Percentiles rank a stretch among this genome's conserved stretches.
phyloP scores from a whole-genome alignment of 2,797 vertebrate genomes.

The Gallirallus australis region DNA sequence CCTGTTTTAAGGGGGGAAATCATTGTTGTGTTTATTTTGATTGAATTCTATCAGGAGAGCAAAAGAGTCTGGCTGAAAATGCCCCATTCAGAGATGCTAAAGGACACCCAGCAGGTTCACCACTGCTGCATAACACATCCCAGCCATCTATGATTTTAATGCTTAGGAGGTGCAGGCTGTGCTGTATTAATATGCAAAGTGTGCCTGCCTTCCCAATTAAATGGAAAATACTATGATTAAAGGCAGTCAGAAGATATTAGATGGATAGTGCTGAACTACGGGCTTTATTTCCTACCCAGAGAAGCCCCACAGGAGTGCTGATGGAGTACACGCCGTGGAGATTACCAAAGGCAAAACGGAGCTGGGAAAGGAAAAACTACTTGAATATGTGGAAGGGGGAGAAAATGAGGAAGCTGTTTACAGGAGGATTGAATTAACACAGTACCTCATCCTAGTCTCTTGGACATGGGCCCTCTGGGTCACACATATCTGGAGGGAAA shows the following conservation, averaged over 20 bases:
- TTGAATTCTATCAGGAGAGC: background rate
- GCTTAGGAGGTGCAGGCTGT: constrained; percentile 26
- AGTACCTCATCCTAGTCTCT: background rate
- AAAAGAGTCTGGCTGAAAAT: background rate
- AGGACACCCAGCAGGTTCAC: constrained; percentile 4
- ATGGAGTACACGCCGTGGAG: constrained; percentile 22
- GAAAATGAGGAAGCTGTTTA: background rate
- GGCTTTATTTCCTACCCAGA: constrained; percentile 43
- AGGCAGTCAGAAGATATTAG: constrained; percentile 67
- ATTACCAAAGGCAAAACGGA: background rate
- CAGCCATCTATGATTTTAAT: background rate
- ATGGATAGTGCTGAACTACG: constrained; percentile 58
- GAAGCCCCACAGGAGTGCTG: constrained; percentile 61
- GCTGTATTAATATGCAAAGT: constrained; percentile 72
- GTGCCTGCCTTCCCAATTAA: constrained; percentile 76
- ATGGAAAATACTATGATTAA: constrained; percentile 74
- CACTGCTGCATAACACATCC: background rate
- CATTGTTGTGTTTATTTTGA: background rate
- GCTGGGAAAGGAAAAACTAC: constrained; percentile 13
- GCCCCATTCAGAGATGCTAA: background rate
- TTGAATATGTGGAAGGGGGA: background rate
- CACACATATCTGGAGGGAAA: background rate
- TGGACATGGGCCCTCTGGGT: background rate
- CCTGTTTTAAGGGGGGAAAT: background rate
- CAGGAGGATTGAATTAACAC: background rate